Percentiles rank a stretch among this genome's conserved stretches.
Conservation (phyloP, 2,797 vertebrate genomes). For the Sarcoramphus papa region DNA sequence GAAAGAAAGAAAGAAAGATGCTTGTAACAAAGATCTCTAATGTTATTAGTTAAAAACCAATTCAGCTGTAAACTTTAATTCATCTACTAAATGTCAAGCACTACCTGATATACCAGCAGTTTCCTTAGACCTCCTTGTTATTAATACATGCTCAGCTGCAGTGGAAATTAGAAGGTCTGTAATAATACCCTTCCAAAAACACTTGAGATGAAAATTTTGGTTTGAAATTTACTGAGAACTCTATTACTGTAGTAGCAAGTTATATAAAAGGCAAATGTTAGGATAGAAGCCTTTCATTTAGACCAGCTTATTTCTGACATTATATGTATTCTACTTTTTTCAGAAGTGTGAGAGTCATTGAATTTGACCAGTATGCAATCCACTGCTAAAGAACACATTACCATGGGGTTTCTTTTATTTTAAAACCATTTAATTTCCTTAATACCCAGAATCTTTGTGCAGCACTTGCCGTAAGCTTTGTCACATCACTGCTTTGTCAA, state of each 20-base stretch:
- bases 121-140: constrained; percentile 29
- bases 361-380: constrained; percentile 8
- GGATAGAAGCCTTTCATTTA: constrained; percentile 31
- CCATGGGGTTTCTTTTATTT: constrained; percentile 40
- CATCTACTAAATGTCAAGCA: constrained; percentile 54
- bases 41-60: constrained; percentile 32
- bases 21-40: neutral
- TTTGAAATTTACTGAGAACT: constrained; percentile 61
- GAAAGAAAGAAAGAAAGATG: neutral
- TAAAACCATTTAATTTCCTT: constrained; percentile 50
- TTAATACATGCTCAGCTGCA: constrained; percentile 46
- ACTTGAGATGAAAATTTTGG: constrained; percentile 46
- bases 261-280: constrained; percentile 14
- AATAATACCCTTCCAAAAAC: constrained; percentile 62
- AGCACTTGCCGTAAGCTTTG: neutral
- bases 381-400: constrained; percentile 10
- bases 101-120: constrained; percentile 18
- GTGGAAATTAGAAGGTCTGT: constrained; percentile 60
- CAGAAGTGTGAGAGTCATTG: neutral
- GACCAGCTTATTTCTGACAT: constrained; percentile 13
- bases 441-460: constrained; percentile 46
- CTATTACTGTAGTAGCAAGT: constrained; percentile 24
- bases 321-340: neutral
- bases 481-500: neutral
- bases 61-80: constrained; percentile 48